Evolutionary conservation across 2,113 vertebrate genomes (phyloP), one percentile per base, ranked within the genome.

Genomic region (Chroicocephalus ridibundus): DNA sequence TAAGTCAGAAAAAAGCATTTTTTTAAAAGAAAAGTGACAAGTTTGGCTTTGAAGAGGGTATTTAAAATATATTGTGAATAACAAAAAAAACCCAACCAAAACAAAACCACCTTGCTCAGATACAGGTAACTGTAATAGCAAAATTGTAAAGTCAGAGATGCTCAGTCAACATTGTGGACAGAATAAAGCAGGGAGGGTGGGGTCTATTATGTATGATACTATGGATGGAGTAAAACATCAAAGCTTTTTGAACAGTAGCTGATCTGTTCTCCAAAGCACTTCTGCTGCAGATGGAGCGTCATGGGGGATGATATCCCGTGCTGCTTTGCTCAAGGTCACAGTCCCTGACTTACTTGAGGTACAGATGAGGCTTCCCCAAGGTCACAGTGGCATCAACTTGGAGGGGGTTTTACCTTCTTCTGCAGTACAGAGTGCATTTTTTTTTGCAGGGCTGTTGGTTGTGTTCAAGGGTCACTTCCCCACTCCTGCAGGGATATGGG

Each of bases 381-480:
- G 71, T 60, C 75, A 47, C 32, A 16, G 16, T 32, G 20, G 17
- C 29, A 22, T 18, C 22, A 15, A 3, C 26, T 40, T 13, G 38
- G 42, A 66, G 27, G 5, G 3, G 5, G 5, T 26, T 81, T 87
- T 16, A 54, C 8, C 32, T 25, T 27, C 22, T 57, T 54, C 64
- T 79, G n/a, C 75, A 32, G 32, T 15, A 10, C 19, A n/a, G 7
- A 72, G 11, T 1, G 2, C 16, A 18, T 21, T 62, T 71, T 6
- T 2, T 2, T 86, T 80, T 64, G 19, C 52, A 60, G 52, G n/a
- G 32, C 36, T 82, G 32, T 34, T 0, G 0, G 6, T 49, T 62
- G 10, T 32, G 5, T n/a, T 32, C 47, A 32, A 17, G 10, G 29
- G 42, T 60, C 3, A 1, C 27, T 62, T 75, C 20, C 13, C 32